Conservation (phyloP, 2,888 invertebrate genomes). For the Netelia virgata region DNA sequence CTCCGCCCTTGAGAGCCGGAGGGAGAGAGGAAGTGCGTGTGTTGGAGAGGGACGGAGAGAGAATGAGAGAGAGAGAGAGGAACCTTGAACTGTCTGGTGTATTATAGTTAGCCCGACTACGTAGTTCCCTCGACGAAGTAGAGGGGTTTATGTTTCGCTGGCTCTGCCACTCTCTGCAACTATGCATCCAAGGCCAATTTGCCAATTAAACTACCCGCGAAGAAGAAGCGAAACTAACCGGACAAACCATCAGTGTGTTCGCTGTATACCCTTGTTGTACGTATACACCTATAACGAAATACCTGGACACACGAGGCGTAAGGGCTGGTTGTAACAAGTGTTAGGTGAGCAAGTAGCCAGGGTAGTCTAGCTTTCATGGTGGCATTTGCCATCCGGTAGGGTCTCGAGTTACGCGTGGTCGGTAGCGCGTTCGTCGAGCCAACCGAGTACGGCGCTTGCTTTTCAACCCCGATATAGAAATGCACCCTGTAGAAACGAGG, state of each 20-base stretch:
- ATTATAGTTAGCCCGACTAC: constrained; percentile 11
- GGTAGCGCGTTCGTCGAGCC: constrained; percentile 53
- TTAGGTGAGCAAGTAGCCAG: constrained; percentile 59
- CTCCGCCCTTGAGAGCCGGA: not conserved
- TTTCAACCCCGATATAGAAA: constrained; percentile 21
- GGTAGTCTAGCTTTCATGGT: constrained; percentile 40
- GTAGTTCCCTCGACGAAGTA: constrained; percentile 21
- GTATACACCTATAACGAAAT: constrained; percentile 61
- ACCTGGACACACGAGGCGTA: constrained; percentile 32
- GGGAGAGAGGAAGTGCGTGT: not conserved
- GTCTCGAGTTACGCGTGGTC: constrained; percentile 71
- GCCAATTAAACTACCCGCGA: constrained; percentile 81
- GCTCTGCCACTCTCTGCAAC: not conserved
- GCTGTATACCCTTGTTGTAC: constrained; percentile 50
- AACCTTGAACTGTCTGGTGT: not conserved
- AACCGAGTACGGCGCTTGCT: constrained; percentile 48
- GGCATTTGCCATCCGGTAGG: constrained; percentile 44
- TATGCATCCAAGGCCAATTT: constrained; percentile 77
- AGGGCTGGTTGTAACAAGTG: constrained; percentile 52
- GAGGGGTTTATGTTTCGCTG: constrained; percentile 37
- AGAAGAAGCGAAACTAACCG: constrained; percentile 79
- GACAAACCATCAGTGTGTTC: constrained; percentile 68
- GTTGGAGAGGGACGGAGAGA: not conserved
- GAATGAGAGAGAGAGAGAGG: not conserved
- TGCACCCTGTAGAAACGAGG: constrained; percentile 38